Percentiles rank a stretch among this genome's conserved stretches.
These are phyloP conservation scores for Coleophora flavipennella DNA, from an alignment of 2,888 invertebrate genomes.

Conservation along the genomic window DNA sequence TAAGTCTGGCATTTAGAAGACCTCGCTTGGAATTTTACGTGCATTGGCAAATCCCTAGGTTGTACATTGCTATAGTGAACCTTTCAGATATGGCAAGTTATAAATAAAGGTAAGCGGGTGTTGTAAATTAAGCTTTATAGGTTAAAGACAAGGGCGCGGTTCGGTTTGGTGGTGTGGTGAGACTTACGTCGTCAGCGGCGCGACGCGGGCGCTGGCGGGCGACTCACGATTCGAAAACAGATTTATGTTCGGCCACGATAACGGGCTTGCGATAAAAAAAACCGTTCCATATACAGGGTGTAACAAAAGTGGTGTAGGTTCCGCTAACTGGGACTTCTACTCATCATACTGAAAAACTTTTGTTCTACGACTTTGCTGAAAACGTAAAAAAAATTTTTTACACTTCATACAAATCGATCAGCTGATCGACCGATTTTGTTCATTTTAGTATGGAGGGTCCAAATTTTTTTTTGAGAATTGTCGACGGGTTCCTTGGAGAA, in stretches of 20 bases:
- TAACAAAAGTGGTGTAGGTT: too few species aligned
- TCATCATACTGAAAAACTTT: too few species aligned
- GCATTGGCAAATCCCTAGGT: slow-evolving; percentile 70
- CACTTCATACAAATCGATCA: too few species aligned
- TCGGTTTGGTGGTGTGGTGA: slow-evolving; percentile 30
- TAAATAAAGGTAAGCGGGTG: slow-evolving; percentile 36
- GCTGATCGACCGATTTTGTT: too few species aligned
- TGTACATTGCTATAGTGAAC: slow-evolving; percentile 66
- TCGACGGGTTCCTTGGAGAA: too few species aligned
- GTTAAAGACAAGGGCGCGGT: slow-evolving; percentile 33
- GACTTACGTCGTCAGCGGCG: slow-evolving; percentile 42
- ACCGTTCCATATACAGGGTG: slow-evolving; percentile 55
- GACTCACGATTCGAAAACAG: slow-evolving; percentile 70
- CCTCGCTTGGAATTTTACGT: slow-evolving; percentile 65
- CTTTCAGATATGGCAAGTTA: slow-evolving; percentile 40
- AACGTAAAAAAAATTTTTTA: too few species aligned
- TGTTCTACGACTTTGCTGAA: too few species aligned
- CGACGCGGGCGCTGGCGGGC: slow-evolving; percentile 44
- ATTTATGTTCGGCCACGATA: slow-evolving; percentile 71
- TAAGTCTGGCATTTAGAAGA: slow-evolving; percentile 65
- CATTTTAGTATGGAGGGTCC: too few species aligned
- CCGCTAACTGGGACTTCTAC: too few species aligned
- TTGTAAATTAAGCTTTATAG: slow-evolving; percentile 54
- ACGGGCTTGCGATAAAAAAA: slow-evolving; percentile 69
- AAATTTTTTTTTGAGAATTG: too few species aligned